Evolutionary conservation across 2,113 vertebrate species (phyloP).

Genomic region (Neopipo cinnamomea): DNA sequence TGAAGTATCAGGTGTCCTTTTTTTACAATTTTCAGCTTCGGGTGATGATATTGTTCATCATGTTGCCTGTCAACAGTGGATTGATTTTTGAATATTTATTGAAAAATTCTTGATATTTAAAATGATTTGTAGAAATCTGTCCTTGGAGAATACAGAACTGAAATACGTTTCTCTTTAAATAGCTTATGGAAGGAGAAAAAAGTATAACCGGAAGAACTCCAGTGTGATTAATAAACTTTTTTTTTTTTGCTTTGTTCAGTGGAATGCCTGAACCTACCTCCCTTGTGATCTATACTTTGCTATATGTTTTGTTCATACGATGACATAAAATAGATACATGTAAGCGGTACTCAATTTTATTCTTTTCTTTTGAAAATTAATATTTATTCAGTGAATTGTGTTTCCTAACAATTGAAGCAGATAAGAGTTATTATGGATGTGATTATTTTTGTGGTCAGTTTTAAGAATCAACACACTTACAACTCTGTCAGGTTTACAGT

Average conservation of each 20-base stretch:
- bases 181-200: background rate
- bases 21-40: background rate
- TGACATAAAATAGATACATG: background rate
- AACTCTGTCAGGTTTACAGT: rapidly evolving
- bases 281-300: background rate
- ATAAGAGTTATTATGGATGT: background rate
- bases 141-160: background rate
- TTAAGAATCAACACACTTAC: background rate
- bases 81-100: background rate
- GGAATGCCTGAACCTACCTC: background rate
- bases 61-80: background rate
- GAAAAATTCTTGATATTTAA: background rate
- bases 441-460: background rate
- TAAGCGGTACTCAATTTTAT: background rate
- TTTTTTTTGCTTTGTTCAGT: background rate
- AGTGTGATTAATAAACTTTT: background rate
- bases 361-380: background rate
- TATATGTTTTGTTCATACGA: background rate
- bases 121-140: background rate
- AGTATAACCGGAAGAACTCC: background rate
- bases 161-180: background rate
- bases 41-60: background rate
- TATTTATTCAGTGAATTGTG: background rate
- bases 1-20: background rate
- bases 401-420: background rate